A percentile compares a stretch with the other conserved stretches of the same genome.
These are phyloP conservation scores for Cotesia congregata DNA, from an alignment of 2,888 invertebrate species.

Conservation along the genomic window DNA sequence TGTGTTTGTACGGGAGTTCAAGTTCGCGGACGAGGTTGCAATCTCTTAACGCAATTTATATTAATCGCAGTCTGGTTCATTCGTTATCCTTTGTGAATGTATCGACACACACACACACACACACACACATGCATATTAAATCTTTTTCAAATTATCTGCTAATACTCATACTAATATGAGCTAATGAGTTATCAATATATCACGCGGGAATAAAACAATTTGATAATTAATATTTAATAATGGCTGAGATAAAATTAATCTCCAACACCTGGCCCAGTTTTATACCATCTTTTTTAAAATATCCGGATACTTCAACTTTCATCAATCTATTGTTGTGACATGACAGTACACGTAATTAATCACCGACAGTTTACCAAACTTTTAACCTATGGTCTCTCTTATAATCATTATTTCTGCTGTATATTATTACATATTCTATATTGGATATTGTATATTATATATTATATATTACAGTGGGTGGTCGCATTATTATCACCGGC, in stretches of 20 bases:
- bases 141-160: not conserved
- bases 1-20: slow-evolving; percentile 11
- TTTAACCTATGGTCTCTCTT: not conserved
- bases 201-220: not conserved
- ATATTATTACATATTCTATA: no score
- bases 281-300: no score
- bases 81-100: not conserved
- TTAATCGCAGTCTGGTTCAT: slow-evolving; percentile 7
- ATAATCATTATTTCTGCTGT: not conserved
- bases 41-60: slow-evolving; percentile 39
- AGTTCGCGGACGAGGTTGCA: slow-evolving; percentile 47
- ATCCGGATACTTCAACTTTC: no score
- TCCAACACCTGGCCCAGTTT: not conserved
- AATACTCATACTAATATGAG: not conserved
- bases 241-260: not conserved
- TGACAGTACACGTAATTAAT: not conserved
- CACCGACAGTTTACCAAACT: not conserved
- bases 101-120: no score
- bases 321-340: no score
- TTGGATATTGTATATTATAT: no score
- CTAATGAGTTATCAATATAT: not conserved
- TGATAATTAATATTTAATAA: not conserved
- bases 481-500: not conserved
- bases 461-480: not conserved
- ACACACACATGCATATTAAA: no score